phyloP scores from a whole-genome alignment of 2,888 invertebrate species.

The Spicauda simplicius region DNA sequence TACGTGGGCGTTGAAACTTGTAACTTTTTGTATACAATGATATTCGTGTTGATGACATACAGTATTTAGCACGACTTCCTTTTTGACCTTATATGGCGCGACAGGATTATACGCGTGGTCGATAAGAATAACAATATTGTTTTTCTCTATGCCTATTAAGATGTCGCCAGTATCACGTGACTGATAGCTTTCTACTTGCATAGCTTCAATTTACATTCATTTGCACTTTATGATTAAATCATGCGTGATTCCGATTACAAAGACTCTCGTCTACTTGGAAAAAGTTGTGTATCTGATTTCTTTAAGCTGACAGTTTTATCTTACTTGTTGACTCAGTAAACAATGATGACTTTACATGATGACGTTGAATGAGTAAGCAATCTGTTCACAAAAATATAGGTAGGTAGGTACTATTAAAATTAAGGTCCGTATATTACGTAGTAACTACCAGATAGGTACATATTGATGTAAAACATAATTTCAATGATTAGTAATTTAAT shows the following conservation, averaged over 20 bases:
- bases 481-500: no score
- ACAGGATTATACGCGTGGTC: neutral
- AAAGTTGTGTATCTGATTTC: conserved; percentile 16
- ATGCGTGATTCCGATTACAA: conserved; percentile 33
- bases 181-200: conserved; percentile 22
- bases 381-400: no score
- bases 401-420: no score
- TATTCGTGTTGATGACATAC: conserved; percentile 16
- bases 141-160: conserved; percentile 21
- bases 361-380: no score
- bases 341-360: neutral
- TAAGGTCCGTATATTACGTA: no score
- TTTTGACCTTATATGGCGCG: conserved; percentile 19
- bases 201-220: conserved; percentile 29
- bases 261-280: conserved; percentile 15
- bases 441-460: no score
- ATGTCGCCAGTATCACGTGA: conserved; percentile 18
- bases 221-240: conserved; percentile 27
- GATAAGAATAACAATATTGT: conserved; percentile 30
- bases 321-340: neutral
- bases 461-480: no score
- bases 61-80: conserved; percentile 24
- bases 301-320: conserved; percentile 20
- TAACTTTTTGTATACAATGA: neutral
- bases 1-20: neutral